Evolutionary conservation across 2,888 invertebrate species (phyloP), one percentile per base, ranked within the genome.

Genomic region (Athalia rosae): DNA sequence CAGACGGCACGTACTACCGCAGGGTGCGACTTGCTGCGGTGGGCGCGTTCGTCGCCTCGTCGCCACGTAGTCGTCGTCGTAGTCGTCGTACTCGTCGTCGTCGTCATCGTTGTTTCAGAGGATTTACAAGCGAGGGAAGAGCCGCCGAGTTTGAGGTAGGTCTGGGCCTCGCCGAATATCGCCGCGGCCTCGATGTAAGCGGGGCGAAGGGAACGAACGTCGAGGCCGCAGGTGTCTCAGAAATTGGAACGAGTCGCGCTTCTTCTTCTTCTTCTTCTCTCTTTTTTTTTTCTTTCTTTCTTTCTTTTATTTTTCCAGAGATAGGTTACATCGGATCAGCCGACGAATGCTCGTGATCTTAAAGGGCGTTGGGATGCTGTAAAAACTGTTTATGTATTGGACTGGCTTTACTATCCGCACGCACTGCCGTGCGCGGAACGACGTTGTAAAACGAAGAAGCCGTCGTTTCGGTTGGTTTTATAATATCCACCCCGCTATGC

Each of bases 61-160:
- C 78, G 64, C 58, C 69, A 59, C 9, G 43, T 41, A 13, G 64
- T 56, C 63, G 50, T 62, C 53, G 53, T 76, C 64, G 63, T 76
- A 62, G 41, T 62, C 73, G 41, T 56, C 67, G 50, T 67, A 43
- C 15, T 56, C 9, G 15, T 43, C 6, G 43, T 13, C 64, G 43
- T 64, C 11, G 43, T 15, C 43, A 41, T 64, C 56, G 47, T 61
- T 48, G 41, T 63, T 48, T 47, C 67, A 48, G 67, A 45, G 63
- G 48, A 47, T 15, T 56, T 9, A 78, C 63, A 82, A 83, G 84
- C 83, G 83, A 84, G 84, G 83, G 82, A 84, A 83, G 84, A 83
- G 85, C 85, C 84, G 86, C 85, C 85, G 85, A 84, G 86, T 86
- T 88, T 87, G 84, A 83, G 87, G 85, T 84, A 87, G 87, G 87